Conservation (phyloP, 2,797 vertebrate species). For the Sternotherus odoratus region DNA sequence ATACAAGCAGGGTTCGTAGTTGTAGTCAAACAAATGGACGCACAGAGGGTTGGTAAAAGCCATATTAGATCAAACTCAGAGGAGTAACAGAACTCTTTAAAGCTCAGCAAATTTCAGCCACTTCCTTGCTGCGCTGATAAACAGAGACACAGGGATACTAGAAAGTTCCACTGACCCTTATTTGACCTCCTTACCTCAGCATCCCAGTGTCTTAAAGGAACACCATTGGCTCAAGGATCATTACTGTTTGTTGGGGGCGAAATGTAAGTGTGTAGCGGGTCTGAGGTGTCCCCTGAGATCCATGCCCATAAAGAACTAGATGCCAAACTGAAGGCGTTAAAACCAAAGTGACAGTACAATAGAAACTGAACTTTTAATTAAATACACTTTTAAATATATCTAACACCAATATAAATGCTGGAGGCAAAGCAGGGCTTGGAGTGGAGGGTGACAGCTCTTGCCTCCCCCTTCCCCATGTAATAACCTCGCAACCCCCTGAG, state of each 20-base stretch:
- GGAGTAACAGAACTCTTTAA: not conserved
- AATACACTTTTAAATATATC: too few species aligned
- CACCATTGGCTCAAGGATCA: not conserved
- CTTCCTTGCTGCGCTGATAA: not conserved
- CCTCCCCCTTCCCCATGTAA: too few species aligned
- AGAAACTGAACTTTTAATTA: not conserved
- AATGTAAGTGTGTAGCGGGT: not conserved
- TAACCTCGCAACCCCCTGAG: too few species aligned
- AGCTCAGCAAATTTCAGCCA: not conserved
- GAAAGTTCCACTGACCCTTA: accelerated
- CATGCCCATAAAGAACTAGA: not conserved
- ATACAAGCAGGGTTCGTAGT: not conserved
- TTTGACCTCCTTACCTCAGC: not conserved
- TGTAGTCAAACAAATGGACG: not conserved
- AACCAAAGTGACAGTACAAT: too few species aligned
- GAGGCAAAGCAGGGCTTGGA: too few species aligned
- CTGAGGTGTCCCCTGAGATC: not conserved
- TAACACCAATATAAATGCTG: too few species aligned
- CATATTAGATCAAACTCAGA: not conserved
- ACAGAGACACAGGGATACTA: not conserved
- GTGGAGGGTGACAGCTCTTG: too few species aligned
- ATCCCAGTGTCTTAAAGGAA: not conserved
- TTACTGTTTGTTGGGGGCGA: not conserved
- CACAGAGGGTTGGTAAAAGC: not conserved
- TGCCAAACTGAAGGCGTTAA: not conserved